phyloP scores from a whole-genome alignment of 2,797 vertebrate genomes.

The Macropus fuliginosus region DNA sequence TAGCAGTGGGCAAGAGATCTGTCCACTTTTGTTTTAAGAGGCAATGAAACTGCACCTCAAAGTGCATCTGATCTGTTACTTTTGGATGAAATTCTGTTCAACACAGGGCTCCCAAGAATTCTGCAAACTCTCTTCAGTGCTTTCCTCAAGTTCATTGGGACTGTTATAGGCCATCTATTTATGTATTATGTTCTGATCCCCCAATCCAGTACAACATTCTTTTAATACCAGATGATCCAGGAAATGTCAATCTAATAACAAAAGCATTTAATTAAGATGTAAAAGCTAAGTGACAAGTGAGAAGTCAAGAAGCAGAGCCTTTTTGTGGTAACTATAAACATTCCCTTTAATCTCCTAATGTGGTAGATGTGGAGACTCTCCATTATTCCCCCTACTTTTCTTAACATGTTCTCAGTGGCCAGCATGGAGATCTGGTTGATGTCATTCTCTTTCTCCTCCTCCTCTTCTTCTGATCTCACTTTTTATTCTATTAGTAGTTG shows the following conservation, averaged over 20 bases:
- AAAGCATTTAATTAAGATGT: background rate
- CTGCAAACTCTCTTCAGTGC: background rate
- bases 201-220: background rate
- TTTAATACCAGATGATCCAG: background rate
- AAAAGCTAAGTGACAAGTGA: background rate
- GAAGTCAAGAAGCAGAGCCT: background rate
- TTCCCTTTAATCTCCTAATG: background rate
- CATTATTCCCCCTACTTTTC: background rate
- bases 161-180: background rate
- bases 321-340: background rate
- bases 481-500: constrained; percentile 90
- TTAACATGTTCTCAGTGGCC: background rate
- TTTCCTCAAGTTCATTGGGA: background rate
- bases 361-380: background rate
- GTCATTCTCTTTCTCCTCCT: background rate
- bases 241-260: background rate
- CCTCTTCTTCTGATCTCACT: background rate
- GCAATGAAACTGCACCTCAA: background rate
- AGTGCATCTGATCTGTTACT: background rate
- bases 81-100: background rate
- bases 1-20: background rate
- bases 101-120: background rate
- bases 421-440: background rate
- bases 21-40: background rate
- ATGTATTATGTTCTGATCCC: background rate